Evolutionary conservation across 1,140 invertebrate genomes (phyloP).

Genomic region (Tigriopus japonicus): DNA sequence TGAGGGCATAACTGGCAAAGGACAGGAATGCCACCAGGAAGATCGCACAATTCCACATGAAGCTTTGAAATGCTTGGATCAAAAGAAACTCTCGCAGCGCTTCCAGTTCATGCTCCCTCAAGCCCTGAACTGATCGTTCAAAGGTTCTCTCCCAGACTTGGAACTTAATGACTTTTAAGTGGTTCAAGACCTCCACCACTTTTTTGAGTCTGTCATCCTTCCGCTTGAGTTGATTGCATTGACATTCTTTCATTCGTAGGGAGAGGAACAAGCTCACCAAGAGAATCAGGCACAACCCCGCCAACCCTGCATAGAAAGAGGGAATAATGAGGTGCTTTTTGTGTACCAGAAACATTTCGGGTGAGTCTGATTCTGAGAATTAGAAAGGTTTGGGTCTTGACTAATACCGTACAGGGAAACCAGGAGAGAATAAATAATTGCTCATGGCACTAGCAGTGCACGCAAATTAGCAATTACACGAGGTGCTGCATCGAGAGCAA

Average conservation of each 20-base stretch:
- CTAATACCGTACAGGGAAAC: too few species aligned
- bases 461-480: too few species aligned
- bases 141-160: not conserved
- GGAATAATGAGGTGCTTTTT: too few species aligned
- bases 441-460: too few species aligned
- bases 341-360: not conserved
- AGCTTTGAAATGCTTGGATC: not conserved
- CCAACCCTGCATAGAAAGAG: not conserved
- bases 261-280: not conserved
- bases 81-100: not conserved
- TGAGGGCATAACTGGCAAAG: slow-evolving; percentile 28
- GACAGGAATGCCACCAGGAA: slow-evolving; percentile 26
- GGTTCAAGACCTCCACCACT: not conserved
- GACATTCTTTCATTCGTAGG: not conserved
- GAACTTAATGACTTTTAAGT: slow-evolving; percentile 1
- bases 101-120: not conserved
- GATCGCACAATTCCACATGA: slow-evolving; percentile 9
- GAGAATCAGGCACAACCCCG: not conserved
- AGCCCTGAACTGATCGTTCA: not conserved
- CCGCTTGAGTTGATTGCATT: not conserved
- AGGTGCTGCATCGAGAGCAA: too few species aligned
- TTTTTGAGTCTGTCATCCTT: not conserved
- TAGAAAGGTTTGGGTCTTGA: too few species aligned
- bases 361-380: too few species aligned
- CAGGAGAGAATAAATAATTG: too few species aligned